phyloP scores from a whole-genome alignment of 2,888 invertebrate species.

The Drosophila kokeensis region DNA sequence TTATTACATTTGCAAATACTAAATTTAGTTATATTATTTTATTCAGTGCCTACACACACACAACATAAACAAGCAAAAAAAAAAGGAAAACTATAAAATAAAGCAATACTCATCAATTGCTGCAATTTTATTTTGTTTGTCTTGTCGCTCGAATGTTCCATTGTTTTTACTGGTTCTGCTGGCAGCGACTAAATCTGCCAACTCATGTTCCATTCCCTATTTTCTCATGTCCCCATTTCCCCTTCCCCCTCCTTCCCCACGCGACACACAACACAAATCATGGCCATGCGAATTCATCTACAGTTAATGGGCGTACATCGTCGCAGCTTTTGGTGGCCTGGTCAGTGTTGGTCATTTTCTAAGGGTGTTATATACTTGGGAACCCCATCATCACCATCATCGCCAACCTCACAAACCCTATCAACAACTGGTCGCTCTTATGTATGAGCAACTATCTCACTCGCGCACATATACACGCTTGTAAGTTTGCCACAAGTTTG shows the following conservation, averaged over 20 bases:
- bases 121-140: constrained; percentile 48
- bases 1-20: not conserved
- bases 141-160: constrained; percentile 56
- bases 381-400: not conserved
- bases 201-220: constrained; percentile 9
- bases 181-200: constrained; percentile 30
- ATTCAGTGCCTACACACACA: constrained; percentile 29
- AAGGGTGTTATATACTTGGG: constrained; percentile 76
- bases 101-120: constrained; percentile 65
- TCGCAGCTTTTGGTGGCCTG: constrained; percentile 65
- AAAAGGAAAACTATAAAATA: not conserved
- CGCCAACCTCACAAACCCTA: constrained; percentile 13
- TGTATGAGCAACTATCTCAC: constrained; percentile 50
- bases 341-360: constrained; percentile 80
- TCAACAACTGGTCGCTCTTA: constrained; percentile 32
- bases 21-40: not conserved
- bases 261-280: constrained; percentile 73
- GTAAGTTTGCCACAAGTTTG: constrained; percentile 71
- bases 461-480: constrained; percentile 44
- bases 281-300: constrained; percentile 77
- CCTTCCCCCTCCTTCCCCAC: not conserved
- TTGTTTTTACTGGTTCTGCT: constrained; percentile 74
- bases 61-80: constrained; percentile 47
- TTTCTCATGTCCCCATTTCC: not conserved
- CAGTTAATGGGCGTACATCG: constrained; percentile 80